These are phyloP conservation scores for Lichenostomus cassidix DNA, from an alignment of 2,113 vertebrate genomes.

Conservation along the genomic window DNA sequence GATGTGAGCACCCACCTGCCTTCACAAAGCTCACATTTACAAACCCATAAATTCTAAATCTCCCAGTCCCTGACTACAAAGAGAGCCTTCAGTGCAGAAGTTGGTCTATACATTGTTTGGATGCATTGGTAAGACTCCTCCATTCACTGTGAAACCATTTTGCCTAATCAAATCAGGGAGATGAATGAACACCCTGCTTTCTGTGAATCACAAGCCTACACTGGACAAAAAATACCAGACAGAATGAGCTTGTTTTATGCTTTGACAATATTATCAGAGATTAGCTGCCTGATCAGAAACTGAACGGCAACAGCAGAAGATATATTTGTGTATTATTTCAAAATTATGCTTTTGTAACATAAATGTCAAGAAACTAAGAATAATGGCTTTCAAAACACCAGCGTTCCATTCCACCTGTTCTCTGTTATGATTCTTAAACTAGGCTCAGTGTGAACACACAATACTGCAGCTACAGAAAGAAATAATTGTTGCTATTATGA, in stretches of 20 bases:
- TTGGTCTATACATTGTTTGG: neutral
- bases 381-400: neutral
- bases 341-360: neutral
- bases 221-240: neutral
- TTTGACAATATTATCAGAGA: neutral
- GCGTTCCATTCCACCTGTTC: neutral
- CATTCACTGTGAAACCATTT: neutral
- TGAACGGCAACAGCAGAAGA: neutral
- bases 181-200: neutral
- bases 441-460: neutral
- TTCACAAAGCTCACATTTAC: slow-evolving; percentile 23
- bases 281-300: neutral
- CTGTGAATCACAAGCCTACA: slow-evolving; percentile 9
- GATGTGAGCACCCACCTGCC: neutral
- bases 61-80: neutral
- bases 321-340: neutral
- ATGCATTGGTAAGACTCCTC: neutral
- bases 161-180: slow-evolving; percentile 13
- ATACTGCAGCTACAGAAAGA: neutral
- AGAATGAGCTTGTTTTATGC: neutral
- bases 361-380: neutral
- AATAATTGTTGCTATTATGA: neutral
- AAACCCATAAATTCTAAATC: neutral
- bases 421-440: neutral
- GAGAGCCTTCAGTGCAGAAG: neutral